These are phyloP conservation scores for Drosophila erecta DNA, from an alignment of 1,140 invertebrate genomes.

Conservation along the genomic window DNA sequence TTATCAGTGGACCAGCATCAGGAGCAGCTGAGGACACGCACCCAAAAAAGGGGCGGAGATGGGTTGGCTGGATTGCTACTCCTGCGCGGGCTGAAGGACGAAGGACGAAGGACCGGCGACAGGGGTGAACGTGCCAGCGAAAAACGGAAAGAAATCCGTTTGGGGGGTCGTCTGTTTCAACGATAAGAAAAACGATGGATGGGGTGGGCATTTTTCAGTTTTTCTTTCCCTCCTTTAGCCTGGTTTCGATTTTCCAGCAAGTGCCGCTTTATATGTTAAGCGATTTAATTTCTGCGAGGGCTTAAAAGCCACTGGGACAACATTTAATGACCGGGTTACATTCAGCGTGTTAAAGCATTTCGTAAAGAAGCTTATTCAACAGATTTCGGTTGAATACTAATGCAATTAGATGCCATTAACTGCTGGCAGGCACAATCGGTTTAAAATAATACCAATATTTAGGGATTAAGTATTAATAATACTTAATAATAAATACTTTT, in stretches of 20 bases:
- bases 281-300: constrained; percentile 12
- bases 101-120: constrained; percentile 10
- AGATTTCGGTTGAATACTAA: not conserved
- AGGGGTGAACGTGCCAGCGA: constrained; percentile 25
- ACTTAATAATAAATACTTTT: no score
- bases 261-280: constrained; percentile 24
- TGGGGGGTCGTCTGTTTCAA: constrained; percentile 27
- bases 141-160: constrained; percentile 2
- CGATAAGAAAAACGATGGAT: constrained; percentile 39
- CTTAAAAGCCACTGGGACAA: constrained; percentile 5
- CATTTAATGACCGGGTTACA: not conserved
- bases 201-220: constrained; percentile 1
- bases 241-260: constrained; percentile 29
- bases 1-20: constrained; percentile 56
- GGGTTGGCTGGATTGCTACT: not conserved
- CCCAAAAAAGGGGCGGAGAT: constrained; percentile 3
- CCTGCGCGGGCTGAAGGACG: constrained; percentile 1
- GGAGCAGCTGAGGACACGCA: constrained; percentile 41
- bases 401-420: not conserved
- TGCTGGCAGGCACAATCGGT: not conserved
- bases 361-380: not conserved
- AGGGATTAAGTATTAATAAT: no score
- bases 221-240: constrained; percentile 17
- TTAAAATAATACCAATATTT: not conserved
- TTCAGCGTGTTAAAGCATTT: not conserved